Evolutionary conservation across 2,888 invertebrate genomes (phyloP).

Genomic region (Synergus japonicus): DNA sequence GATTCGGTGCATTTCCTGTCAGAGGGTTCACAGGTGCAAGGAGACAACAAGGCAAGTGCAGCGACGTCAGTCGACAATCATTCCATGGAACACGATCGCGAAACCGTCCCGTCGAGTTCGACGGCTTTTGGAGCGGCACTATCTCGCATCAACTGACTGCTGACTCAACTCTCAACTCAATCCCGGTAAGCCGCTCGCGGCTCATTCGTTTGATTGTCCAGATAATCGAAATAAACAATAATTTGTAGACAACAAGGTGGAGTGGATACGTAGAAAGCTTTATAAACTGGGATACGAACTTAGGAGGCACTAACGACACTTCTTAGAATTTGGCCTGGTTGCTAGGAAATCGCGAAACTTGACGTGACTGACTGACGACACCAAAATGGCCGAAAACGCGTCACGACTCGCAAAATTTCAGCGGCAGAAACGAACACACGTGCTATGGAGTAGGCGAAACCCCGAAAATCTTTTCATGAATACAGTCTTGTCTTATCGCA

Average conservation of each 20-base stretch:
- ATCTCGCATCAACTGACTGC: neutral
- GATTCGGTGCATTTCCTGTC: conserved; percentile 35
- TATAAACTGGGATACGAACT: neutral
- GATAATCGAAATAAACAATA: neutral
- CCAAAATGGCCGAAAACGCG: conserved; percentile 37
- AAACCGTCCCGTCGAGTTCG: neutral
- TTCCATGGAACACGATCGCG: conserved; percentile 32
- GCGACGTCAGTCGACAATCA: conserved; percentile 28
- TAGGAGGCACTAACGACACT: conserved; percentile 19
- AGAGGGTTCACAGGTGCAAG: conserved; percentile 24
- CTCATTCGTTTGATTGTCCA: conserved; percentile 16
- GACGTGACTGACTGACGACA: conserved; percentile 22
- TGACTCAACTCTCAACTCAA: too few relatives aligned
- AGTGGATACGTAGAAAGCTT: conserved; percentile 3
- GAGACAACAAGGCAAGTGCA: neutral
- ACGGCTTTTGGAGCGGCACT: conserved; percentile 7
- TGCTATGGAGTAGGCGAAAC: conserved; percentile 4
- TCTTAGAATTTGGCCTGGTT: conserved; percentile 13
- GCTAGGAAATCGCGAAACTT: conserved; percentile 34
- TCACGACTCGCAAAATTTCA: conserved; percentile 28
- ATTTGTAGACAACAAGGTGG: neutral
- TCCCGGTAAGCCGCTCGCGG: conserved; percentile 14
- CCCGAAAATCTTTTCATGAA: conserved; percentile 18
- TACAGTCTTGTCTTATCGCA: conserved; percentile 47
- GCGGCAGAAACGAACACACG: neutral